A percentile compares a stretch with the other conserved stretches of the same genome.
Conservation (phyloP, 2,113 vertebrate species). For the Ptilorrhoa leucosticta region DNA sequence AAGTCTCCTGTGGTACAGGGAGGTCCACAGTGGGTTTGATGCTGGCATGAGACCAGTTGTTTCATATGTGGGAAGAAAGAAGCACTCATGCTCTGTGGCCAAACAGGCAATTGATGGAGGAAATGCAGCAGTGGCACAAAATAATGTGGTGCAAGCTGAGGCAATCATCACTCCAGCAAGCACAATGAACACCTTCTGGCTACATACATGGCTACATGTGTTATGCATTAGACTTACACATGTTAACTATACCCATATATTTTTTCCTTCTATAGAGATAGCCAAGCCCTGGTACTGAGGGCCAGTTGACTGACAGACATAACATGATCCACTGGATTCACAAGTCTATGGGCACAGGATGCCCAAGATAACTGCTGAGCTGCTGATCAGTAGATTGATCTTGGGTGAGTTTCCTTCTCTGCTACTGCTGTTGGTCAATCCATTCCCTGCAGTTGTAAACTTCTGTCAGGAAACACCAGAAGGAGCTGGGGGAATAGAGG, state of each 20-base stretch:
- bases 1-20: background rate
- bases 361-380: background rate
- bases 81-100: background rate
- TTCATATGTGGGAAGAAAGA: background rate
- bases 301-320: slow-evolving; percentile 6
- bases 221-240: slow-evolving; percentile 62
- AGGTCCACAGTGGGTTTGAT: background rate
- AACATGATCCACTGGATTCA: background rate
- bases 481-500: background rate
- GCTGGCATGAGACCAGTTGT: background rate
- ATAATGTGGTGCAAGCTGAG: slow-evolving; percentile 65
- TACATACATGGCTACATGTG: slow-evolving; percentile 63
- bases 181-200: slow-evolving; percentile 66
- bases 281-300: slow-evolving; percentile 15
- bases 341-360: background rate
- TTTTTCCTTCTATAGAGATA: slow-evolving; percentile 57
- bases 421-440: background rate
- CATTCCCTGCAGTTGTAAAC: background rate
- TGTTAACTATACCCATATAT: slow-evolving; percentile 62
- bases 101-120: slow-evolving; percentile 16
- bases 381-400: background rate
- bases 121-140: slow-evolving; percentile 53
- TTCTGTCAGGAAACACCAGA: background rate
- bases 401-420: background rate
- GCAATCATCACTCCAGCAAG: slow-evolving; percentile 58